Conservation (phyloP, 1,140 invertebrate species). For the Drosophila leontia region DNA sequence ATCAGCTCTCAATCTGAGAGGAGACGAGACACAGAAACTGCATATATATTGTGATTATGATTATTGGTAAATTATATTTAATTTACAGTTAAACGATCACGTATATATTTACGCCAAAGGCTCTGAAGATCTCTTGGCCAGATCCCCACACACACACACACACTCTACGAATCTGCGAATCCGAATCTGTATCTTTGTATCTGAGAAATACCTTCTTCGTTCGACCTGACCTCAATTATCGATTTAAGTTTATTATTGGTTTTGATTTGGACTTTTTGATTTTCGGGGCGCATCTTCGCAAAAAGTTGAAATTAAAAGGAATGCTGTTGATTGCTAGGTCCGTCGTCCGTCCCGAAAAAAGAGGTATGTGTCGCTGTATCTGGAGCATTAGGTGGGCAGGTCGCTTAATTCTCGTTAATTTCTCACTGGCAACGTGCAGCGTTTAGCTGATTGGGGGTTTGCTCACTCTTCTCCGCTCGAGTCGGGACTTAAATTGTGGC, state of each 20-base stretch:
- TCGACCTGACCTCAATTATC: conserved; percentile 84
- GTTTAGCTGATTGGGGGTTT: conserved; percentile 83
- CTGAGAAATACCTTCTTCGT: conserved; percentile 24
- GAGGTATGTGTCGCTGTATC: conserved; percentile 45
- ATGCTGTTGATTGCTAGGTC: conserved; percentile 78
- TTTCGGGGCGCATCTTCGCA: conserved; percentile 55
- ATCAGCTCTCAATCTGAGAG: conserved; percentile 54
- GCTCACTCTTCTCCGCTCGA: not conserved
- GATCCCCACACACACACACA: conserved; percentile 2
- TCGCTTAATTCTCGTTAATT: conserved; percentile 82
- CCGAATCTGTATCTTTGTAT: conserved; percentile 26
- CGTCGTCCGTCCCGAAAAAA: conserved; percentile 8
- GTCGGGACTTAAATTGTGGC: conserved; percentile 59
- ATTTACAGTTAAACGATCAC: conserved; percentile 85
- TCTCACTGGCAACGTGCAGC: conserved; percentile 65
- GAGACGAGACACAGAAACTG: conserved; percentile 52
- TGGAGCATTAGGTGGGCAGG: conserved; percentile 66
- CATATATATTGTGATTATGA: conserved; percentile 79
- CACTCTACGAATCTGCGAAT: not conserved
- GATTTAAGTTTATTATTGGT: conserved; percentile 85
- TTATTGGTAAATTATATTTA: conserved; percentile 85
- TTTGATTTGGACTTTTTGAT: conserved; percentile 80
- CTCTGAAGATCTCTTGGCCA: conserved; percentile 32
- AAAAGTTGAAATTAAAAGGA: conserved; percentile 80
- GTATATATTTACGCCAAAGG: conserved; percentile 70